phyloP scores from a whole-genome alignment of 1,140 invertebrate genomes.

The Globodera ellingtonae region DNA sequence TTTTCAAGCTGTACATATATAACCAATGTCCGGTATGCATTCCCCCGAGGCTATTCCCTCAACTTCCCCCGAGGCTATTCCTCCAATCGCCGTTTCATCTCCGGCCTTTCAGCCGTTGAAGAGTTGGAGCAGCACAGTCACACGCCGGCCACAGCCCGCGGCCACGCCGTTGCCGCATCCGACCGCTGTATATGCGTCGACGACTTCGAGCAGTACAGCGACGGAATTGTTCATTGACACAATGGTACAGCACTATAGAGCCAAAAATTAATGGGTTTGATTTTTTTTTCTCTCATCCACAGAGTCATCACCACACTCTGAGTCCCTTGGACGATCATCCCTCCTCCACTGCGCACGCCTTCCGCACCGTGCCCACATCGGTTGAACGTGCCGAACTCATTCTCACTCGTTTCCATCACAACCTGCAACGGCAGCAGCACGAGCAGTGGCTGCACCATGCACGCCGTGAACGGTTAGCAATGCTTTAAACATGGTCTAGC shows the following conservation, averaged over 20 bases:
- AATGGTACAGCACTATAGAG: background rate
- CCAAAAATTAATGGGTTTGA: no score
- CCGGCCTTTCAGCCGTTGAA: no score
- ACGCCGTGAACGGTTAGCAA: background rate
- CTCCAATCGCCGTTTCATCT: background rate
- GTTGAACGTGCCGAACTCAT: background rate
- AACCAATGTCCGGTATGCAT: background rate
- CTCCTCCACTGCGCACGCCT: background rate
- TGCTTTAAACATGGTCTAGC: no score
- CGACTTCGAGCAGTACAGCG: background rate
- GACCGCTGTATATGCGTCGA: background rate
- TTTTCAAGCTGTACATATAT: background rate
- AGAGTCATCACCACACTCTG: background rate
- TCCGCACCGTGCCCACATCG: background rate
- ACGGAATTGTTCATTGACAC: background rate
- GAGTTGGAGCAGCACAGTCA: background rate
- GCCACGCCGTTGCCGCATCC: background rate
- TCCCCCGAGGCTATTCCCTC: background rate
- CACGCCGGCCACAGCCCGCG: background rate
- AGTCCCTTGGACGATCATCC: background rate
- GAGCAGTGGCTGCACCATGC: background rate
- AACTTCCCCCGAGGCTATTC: no score
- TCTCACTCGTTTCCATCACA: background rate
- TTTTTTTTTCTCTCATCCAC: no score
- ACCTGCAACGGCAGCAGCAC: background rate